These are phyloP conservation scores for Amphiura filiformis DNA, from an alignment of 35 echinoderm and acorn worm species.

Conservation along the genomic window DNA sequence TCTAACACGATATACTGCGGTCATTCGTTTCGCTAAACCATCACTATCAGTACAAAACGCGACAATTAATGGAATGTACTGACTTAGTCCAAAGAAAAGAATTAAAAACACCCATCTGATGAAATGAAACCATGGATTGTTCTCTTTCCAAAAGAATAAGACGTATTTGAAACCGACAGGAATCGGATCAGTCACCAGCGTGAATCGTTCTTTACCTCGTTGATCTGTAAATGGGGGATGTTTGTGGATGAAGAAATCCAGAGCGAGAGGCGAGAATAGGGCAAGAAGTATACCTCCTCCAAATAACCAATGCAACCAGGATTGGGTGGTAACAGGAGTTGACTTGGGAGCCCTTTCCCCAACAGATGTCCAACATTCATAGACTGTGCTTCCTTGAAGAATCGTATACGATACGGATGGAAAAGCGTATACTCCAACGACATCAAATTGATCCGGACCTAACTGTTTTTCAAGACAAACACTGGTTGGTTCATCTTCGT, in stretches of 20 bases:
- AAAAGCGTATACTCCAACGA: conserved; percentile 10
- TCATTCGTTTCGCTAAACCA: conserved; percentile 16
- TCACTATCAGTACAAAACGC: conserved; percentile 6
- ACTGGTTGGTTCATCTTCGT: conserved; percentile 24
- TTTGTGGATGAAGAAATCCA: conserved; percentile 59
- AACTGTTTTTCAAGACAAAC: conserved; percentile 72
- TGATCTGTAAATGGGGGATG: conserved; percentile 17
- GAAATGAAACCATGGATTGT: conserved; percentile 18
- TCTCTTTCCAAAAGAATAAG: conserved; percentile 26
- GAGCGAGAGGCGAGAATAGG: conserved; percentile 60
- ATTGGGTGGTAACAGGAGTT: conserved; percentile 22
- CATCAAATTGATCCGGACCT: conserved; percentile 45
- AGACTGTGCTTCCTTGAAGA: conserved; percentile 58
- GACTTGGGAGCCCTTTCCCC: background rate
- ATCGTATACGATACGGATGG: conserved; percentile 40
- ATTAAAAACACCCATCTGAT: conserved; percentile 39
- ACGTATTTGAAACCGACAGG: conserved; percentile 63
- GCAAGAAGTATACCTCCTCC: conserved; percentile 33
- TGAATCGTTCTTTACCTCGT: background rate
- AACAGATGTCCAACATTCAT: conserved; percentile 48
- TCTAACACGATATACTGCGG: conserved; percentile 8
- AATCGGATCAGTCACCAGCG: conserved; percentile 41
- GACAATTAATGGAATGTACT: conserved; percentile 52
- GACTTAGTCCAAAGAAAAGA: conserved; percentile 41
- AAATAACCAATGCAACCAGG: conserved; percentile 24